phyloP scores from a whole-genome alignment of 2,888 invertebrate species.

The Nymphalis polychloros region DNA sequence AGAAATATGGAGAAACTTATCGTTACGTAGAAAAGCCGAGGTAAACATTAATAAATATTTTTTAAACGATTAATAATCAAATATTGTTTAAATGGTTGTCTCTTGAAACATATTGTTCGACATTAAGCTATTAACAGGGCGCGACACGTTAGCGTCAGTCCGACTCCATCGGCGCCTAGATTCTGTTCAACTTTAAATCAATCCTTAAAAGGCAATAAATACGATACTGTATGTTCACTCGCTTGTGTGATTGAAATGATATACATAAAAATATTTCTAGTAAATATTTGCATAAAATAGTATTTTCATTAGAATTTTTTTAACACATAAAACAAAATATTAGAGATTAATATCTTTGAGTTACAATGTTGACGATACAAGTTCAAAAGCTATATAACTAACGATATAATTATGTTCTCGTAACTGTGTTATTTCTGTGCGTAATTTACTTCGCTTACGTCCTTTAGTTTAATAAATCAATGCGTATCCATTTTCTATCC shows the following conservation, averaged over 20 bases:
- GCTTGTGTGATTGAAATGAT: not conserved
- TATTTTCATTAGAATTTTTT: too few relatives aligned
- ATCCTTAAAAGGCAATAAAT: slow-evolving; percentile 19
- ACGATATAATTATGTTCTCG: not conserved
- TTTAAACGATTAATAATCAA: not conserved
- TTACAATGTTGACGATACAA: too few relatives aligned
- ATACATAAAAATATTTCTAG: not conserved
- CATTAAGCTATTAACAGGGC: slow-evolving; percentile 23
- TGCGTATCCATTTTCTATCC: slow-evolving; percentile 62
- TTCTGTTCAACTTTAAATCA: slow-evolving; percentile 35
- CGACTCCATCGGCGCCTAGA: slow-evolving; percentile 44
- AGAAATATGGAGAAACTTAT: slow-evolving; percentile 77
- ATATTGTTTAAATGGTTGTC: slow-evolving; percentile 15
- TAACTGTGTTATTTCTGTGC: slow-evolving; percentile 8
- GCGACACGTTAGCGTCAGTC: slow-evolving; percentile 39
- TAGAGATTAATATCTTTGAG: too few relatives aligned
- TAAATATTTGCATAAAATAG: not conserved
- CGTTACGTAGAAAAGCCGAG: slow-evolving; percentile 75
- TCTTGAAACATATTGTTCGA: slow-evolving; percentile 7
- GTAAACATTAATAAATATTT: slow-evolving; percentile 48
- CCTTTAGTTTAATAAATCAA: slow-evolving; percentile 41
- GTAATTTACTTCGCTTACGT: slow-evolving; percentile 31
- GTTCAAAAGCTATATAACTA: not conserved
- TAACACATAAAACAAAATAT: too few relatives aligned
- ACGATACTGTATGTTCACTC: slow-evolving; percentile 9